Conservation (phyloP, 2,797 vertebrate species). For the Selene dorsalis region DNA sequence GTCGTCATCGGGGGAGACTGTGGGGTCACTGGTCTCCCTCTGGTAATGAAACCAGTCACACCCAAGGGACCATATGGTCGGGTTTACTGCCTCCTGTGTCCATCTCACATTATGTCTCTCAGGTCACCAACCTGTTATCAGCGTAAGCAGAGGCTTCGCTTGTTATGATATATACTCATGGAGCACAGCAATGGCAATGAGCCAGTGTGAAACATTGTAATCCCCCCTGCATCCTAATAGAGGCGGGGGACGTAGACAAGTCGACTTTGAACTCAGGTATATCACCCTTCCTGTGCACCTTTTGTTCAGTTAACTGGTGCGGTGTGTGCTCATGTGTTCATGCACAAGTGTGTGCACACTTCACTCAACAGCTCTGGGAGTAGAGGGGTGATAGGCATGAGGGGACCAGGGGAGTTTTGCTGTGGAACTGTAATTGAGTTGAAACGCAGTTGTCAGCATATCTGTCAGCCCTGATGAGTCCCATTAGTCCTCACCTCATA, state of each 20-base stretch:
- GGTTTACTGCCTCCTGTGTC: conserved; percentile 69
- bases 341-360: conserved; percentile 14
- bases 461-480: conserved; percentile 78
- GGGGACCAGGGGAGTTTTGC: conserved; percentile 71
- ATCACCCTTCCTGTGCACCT: conserved; percentile 66
- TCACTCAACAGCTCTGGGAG: conserved; percentile 72
- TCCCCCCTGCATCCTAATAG: conserved; percentile 30
- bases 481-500: conserved; percentile 79
- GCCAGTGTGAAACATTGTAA: conserved; percentile 57
- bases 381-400: conserved; percentile 69
- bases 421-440: conserved; percentile 81
- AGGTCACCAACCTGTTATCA: conserved; percentile 74
- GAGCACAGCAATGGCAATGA: conserved; percentile 46
- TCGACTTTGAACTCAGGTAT: conserved; percentile 57
- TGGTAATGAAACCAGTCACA: conserved; percentile 75
- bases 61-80: conserved; percentile 73
- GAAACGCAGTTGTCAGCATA: conserved; percentile 82
- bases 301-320: conserved; percentile 62
- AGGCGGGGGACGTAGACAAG: conserved; percentile 19
- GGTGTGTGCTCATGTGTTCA: conserved; percentile 18
- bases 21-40: conserved; percentile 75
- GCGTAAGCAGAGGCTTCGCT: conserved; percentile 63
- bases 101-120: conserved; percentile 60
- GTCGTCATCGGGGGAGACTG: conserved; percentile 85
- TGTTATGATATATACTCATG: conserved; percentile 65